A percentile compares a stretch with the other conserved stretches of the same genome.
phyloP scores from a whole-genome alignment of 2,888 invertebrate species.

The Drosophila anceps region DNA sequence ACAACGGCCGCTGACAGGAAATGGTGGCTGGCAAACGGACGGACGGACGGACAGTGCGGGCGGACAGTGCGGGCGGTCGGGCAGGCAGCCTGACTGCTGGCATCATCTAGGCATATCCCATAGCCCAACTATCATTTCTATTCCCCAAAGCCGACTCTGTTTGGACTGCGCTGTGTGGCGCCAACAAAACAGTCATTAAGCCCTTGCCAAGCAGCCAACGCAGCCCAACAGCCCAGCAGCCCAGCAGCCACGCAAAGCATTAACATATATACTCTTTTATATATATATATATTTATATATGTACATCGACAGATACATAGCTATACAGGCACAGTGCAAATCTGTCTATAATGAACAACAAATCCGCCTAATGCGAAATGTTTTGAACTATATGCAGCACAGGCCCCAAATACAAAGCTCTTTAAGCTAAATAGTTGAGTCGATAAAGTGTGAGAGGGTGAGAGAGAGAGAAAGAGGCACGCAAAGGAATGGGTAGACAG shows the following conservation, averaged over 20 bases:
- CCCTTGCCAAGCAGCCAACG: slow-evolving; percentile 49
- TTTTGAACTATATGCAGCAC: neutral
- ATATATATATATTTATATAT: neutral
- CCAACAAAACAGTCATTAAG: slow-evolving; percentile 71
- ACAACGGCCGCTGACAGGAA: slow-evolving; percentile 58
- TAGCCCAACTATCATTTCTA: slow-evolving; percentile 13
- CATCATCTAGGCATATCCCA: slow-evolving; percentile 28
- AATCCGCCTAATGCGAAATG: slow-evolving; percentile 18
- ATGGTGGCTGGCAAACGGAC: slow-evolving; percentile 42
- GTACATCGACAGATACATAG: neutral
- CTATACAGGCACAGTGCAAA: slow-evolving; percentile 3
- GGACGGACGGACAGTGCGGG: neutral
- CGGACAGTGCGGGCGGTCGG: neutral
- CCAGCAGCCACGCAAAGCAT: slow-evolving; percentile 9
- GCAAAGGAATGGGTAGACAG: neutral
- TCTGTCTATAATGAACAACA: slow-evolving; percentile 18
- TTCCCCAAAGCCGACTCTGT: slow-evolving; percentile 24
- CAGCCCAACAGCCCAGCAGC: neutral
- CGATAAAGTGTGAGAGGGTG: neutral
- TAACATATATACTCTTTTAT: neutral
- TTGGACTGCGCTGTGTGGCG: slow-evolving; percentile 40
- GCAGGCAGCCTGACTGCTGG: slow-evolving; percentile 26
- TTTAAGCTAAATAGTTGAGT: neutral
- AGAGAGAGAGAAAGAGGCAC: neutral
- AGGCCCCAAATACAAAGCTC: slow-evolving; percentile 1